These are phyloP conservation scores for Amiota communis DNA, from an alignment of 2,888 invertebrate genomes.

Conservation along the genomic window DNA sequence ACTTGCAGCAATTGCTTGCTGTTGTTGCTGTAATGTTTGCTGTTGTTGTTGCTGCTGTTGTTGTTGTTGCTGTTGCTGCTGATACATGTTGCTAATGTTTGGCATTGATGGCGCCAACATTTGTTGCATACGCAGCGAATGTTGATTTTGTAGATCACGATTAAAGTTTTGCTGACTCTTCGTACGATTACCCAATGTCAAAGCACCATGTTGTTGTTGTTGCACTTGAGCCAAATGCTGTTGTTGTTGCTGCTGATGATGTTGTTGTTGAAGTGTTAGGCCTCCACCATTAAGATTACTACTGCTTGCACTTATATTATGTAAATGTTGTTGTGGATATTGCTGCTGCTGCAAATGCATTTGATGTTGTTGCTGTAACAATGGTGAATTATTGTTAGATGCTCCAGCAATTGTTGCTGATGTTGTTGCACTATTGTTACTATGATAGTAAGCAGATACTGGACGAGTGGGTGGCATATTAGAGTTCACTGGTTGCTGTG, in stretches of 20 bases:
- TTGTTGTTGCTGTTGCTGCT: conserved; percentile 60
- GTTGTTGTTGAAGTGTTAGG: conserved; percentile 54
- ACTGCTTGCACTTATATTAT: conserved; percentile 64
- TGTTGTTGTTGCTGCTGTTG: conserved; percentile 53
- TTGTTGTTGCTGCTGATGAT: too few species aligned
- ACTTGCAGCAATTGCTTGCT: conserved; percentile 59
- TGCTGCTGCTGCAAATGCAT: conserved; percentile 38
- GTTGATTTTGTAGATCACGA: conserved; percentile 64
- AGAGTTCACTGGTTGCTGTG: conserved; percentile 53
- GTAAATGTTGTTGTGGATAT: conserved; percentile 58
- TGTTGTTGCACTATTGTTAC: conserved; percentile 56
- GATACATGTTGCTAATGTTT: conserved; percentile 71
- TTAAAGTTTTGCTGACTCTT: conserved; percentile 68
- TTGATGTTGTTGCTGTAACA: conserved; percentile 58
- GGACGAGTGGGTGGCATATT: conserved; percentile 70
- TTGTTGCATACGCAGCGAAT: conserved; percentile 71
- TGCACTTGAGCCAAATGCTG: conserved; percentile 47
- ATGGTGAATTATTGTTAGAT: conserved; percentile 57
- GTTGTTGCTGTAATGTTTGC: conserved; percentile 53
- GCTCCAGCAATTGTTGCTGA: conserved; percentile 54
- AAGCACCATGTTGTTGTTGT: conserved; percentile 57
- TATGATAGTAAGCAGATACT: conserved; percentile 72
- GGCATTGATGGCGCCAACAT: conserved; percentile 74
- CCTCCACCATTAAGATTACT: conserved; percentile 66
- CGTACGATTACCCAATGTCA: conserved; percentile 64